Conservation (phyloP, 53 echinoderm and acorn worm species). For the Echinarachnius parma region DNA sequence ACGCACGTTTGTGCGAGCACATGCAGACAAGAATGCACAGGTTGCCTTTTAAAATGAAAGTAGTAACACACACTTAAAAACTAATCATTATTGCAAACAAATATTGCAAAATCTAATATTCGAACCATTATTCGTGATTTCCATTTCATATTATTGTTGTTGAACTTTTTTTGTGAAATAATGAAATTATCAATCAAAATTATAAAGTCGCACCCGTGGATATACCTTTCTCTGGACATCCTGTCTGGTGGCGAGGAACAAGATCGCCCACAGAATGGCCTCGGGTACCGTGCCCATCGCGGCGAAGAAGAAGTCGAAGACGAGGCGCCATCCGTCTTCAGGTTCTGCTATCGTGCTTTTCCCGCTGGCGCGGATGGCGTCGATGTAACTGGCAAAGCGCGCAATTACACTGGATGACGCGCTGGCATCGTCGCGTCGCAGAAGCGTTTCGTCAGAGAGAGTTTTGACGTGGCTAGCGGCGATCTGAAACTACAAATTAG, state of each 20-base stretch:
- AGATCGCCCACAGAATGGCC: constrained; percentile 15
- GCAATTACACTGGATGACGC: not conserved
- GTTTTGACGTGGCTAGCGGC: not conserved
- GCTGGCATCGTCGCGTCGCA: not conserved
- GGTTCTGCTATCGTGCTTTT: not conserved
- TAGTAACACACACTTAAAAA: too few relatives aligned
- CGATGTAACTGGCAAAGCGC: constrained; percentile 9
- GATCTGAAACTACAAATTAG: constrained; percentile 6
- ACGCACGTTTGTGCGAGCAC: too few relatives aligned
- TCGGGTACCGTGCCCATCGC: constrained; percentile 15
- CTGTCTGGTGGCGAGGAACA: constrained; percentile 4
- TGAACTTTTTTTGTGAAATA: too few relatives aligned
- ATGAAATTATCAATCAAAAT: too few relatives aligned
- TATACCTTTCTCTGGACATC: constrained; percentile 23
- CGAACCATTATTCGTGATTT: too few relatives aligned
- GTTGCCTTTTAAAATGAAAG: too few relatives aligned
- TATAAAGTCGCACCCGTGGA: too few relatives aligned
- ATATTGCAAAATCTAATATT: too few relatives aligned
- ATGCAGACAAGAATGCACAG: too few relatives aligned
- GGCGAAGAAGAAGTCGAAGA: constrained; percentile 26
- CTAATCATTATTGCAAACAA: too few relatives aligned
- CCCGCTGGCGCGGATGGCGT: not conserved
- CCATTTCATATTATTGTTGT: too few relatives aligned
- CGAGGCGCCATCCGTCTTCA: constrained; percentile 20
- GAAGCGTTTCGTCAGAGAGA: not conserved